phyloP scores from a whole-genome alignment of 2,888 invertebrate species.

The Siphonodentalium dalli region DNA sequence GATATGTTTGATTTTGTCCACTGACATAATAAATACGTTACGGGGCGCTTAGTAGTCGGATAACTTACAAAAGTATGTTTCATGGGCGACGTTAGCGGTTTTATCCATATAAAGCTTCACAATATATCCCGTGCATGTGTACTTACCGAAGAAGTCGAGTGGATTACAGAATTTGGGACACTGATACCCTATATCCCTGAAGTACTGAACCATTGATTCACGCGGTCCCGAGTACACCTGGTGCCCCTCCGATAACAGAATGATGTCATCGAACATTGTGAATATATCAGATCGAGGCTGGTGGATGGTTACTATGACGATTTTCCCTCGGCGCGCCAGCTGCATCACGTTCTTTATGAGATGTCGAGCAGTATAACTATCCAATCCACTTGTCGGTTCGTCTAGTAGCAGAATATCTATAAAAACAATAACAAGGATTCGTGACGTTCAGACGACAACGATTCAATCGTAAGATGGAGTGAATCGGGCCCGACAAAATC shows the following conservation, averaged over 20 bases:
- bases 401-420: constrained; percentile 87
- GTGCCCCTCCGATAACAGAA: constrained; percentile 65
- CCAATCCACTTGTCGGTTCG: constrained; percentile 85
- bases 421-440: constrained; percentile 72
- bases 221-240: constrained; percentile 74
- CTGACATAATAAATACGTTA: too few species aligned
- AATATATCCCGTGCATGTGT: neutral
- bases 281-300: constrained; percentile 54
- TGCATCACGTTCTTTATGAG: constrained; percentile 42
- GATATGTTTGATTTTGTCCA: too few species aligned
- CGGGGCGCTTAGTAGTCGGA: too few species aligned
- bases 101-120: neutral
- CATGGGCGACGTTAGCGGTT: neutral
- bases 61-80: neutral
- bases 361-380: constrained; percentile 88
- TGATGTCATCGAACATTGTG: constrained; percentile 46
- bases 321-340: constrained; percentile 43
- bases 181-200: constrained; percentile 92
- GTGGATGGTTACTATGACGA: constrained; percentile 84
- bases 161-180: constrained; percentile 97
- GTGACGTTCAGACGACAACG: neutral
- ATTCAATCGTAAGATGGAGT: too few species aligned
- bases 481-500: too few species aligned
- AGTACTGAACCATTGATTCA: constrained; percentile 90
- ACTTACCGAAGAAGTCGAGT: constrained; percentile 82